Evolutionary conservation across 2,888 invertebrate genomes (phyloP), one percentile per base, ranked within the genome.

Genomic region (Hecatera dysodea): DNA sequence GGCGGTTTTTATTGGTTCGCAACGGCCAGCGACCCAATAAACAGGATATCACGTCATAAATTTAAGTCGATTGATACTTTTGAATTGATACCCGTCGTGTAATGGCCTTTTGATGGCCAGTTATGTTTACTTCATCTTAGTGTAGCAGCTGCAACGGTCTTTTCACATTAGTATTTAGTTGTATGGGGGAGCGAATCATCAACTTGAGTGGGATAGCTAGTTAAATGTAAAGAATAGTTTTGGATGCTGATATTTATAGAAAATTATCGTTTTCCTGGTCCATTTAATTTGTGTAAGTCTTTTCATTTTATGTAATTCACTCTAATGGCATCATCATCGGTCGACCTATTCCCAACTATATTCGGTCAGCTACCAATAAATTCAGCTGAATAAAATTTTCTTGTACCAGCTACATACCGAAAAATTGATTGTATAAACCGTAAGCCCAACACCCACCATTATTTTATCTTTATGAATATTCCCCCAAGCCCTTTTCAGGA

Each of bases 51-150:
- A 90, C 82, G 80, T 86, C 89, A 88, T 90, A 92, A 93, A 93
- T 93, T 91, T 91, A 92, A 90, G 89, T 84, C 89, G 89, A 92
- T 92, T 91, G 91, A 91, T 91, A 91, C 89, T 90, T 90, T 88
- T 88, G 85, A 86, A 88, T 90, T 87, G 82, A 90, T 84, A 83
- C 72, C 85, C 82, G 44, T 72, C 39, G 65, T 86, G 61, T 80
- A 81, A 75, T 66, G 81, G 71, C 48, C 69, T 75, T 82, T 88
- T 84, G 81, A 87, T 81, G 62, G 72, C 52, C 74, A 27, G 68
- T 77, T 75, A 74, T 62, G 56, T 82, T 70, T 70, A 65, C 59
- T 71, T 72, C 15, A 75, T 67, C 71, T 67, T 46, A 67, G 63
- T 77, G 68, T 33, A 44, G 52, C 42, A 57, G 57, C 33, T 29